Conservation (phyloP, 2,113 vertebrate species). For the Actenoides lindsayi region DNA sequence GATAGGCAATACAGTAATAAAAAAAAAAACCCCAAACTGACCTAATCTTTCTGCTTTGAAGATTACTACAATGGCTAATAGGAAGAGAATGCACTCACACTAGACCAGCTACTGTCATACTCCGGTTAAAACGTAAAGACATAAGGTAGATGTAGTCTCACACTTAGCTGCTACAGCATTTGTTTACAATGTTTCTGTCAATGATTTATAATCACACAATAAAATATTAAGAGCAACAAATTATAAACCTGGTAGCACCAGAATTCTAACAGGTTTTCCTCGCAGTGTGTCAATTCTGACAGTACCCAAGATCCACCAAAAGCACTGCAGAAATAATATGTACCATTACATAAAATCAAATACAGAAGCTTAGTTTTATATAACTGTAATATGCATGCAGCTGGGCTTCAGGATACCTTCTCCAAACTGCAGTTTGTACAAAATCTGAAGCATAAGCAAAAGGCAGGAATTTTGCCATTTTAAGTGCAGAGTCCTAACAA, state of each 20-base stretch:
- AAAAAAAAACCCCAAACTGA: background rate
- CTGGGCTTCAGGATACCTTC: background rate
- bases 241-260: slow-evolving; percentile 16
- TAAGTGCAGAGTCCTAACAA: background rate
- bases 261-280: slow-evolving; percentile 21
- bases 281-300: background rate
- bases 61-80: background rate
- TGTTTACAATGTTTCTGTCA: slow-evolving; percentile 27
- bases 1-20: background rate
- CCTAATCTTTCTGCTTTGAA: background rate
- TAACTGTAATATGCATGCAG: slow-evolving; percentile 30
- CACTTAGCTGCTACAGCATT: background rate
- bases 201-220: slow-evolving; percentile 32
- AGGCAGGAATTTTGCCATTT: background rate
- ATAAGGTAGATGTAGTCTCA: background rate
- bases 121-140: background rate
- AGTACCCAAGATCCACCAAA: background rate
- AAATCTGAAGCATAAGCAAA: background rate
- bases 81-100: background rate
- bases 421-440: background rate
- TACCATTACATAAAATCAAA: slow-evolving; percentile 48
- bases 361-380: slow-evolving; percentile 32
- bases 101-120: background rate
- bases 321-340: slow-evolving; percentile 5
- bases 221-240: slow-evolving; percentile 66